phyloP scores from a whole-genome alignment of 1,140 invertebrate genomes.

The Tenebrio molitor region DNA sequence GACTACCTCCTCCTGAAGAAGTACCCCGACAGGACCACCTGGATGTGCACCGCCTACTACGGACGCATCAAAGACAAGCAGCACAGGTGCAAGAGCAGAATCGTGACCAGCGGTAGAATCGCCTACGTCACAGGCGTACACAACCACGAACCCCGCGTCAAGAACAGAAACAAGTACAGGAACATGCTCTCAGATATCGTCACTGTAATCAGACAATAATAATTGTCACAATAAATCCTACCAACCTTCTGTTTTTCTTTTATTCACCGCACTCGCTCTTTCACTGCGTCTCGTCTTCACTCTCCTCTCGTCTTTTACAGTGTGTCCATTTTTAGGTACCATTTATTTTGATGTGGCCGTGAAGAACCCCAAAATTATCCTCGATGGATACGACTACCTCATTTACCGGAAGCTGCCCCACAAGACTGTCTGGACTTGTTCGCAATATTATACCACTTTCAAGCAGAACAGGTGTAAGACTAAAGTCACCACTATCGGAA shows the following conservation, averaged over 20 bases:
- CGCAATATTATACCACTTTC: conserved; percentile 50
- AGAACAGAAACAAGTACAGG: conserved; percentile 42
- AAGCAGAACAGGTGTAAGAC: conserved; percentile 44
- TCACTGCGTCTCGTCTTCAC: not conserved
- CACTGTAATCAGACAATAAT: conserved; percentile 50
- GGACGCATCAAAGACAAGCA: conserved; percentile 5
- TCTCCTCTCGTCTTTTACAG: no score
- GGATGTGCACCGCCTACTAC: conserved; percentile 21
- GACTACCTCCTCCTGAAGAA: conserved; percentile 53
- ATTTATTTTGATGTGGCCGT: conserved; percentile 59
- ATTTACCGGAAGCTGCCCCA: conserved; percentile 54
- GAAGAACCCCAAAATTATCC: conserved; percentile 59
- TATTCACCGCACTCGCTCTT: not conserved
- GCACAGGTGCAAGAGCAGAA: conserved; percentile 19
- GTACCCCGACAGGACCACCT: conserved; percentile 20
- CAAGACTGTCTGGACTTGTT: conserved; percentile 58
- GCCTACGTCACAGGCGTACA: conserved; percentile 10
- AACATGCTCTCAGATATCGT: conserved; percentile 51
- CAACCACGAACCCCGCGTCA: conserved; percentile 5
- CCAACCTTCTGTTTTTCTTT: no score
- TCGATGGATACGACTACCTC: conserved; percentile 57
- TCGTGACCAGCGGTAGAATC: conserved; percentile 5
- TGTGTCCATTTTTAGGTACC: conserved; percentile 49
- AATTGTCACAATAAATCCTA: no score
- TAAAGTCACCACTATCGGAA: conserved; percentile 44